These are phyloP conservation scores for Thalassophryne amazonica DNA, from an alignment of 2,797 vertebrate genomes.

Conservation along the genomic window DNA sequence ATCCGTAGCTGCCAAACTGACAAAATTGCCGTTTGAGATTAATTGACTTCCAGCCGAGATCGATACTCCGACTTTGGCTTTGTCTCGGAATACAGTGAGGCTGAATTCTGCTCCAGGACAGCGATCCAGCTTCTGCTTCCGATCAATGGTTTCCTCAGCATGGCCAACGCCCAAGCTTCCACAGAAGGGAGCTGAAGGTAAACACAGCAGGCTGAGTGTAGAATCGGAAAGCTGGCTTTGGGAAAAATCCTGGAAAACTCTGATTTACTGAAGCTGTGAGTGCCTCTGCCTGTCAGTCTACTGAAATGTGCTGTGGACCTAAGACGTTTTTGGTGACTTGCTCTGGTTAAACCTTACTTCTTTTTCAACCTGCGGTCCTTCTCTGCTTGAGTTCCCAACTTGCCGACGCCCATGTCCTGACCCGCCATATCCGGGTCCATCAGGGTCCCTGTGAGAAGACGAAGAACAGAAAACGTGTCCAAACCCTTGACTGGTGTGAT, in stretches of 20 bases:
- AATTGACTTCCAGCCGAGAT: conserved; percentile 49
- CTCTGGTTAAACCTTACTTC: conserved; percentile 85
- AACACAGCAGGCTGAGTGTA: conserved; percentile 10
- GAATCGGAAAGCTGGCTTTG: no score
- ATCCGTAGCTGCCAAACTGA: conserved; percentile 25
- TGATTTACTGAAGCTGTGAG: no score
- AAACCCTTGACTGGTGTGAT: no score
- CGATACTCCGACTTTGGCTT: conserved; percentile 55
- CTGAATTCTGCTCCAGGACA: conserved; percentile 30
- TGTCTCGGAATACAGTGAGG: conserved; percentile 34
- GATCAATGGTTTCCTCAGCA: conserved; percentile 32
- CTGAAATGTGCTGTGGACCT: no score
- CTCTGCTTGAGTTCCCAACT: conserved; percentile 97
- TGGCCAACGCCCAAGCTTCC: background rate
- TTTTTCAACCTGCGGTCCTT: conserved; percentile 97
- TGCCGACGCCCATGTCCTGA: conserved; percentile 91
- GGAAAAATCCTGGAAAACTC: no score
- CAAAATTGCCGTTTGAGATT: conserved; percentile 39
- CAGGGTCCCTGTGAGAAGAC: conserved; percentile 76
- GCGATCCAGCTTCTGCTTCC: conserved; percentile 33
- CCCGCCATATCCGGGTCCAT: conserved; percentile 89
- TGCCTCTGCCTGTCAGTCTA: no score
- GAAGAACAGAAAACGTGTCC: background rate
- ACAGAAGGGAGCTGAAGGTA: conserved; percentile 1
- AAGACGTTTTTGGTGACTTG: no score